Conservation (phyloP, 2,113 vertebrate genomes). For the Melanostigma gelatinosum region DNA sequence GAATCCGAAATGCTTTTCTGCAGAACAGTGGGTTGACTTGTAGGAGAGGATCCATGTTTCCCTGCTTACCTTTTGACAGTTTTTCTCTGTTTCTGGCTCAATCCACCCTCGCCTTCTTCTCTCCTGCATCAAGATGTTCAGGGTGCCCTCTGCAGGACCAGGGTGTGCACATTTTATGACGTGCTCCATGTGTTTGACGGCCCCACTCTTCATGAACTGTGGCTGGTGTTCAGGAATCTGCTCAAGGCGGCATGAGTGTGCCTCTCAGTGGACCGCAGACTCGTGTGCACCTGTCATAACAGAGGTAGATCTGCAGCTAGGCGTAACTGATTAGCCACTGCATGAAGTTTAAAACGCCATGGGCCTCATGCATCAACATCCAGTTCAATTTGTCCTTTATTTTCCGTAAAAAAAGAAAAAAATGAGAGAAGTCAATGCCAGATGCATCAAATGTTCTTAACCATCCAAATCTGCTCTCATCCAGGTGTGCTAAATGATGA, state of each 20-base stretch:
- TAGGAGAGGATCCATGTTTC: not conserved
- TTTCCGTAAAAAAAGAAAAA: not conserved
- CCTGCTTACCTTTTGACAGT: not conserved
- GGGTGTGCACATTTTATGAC: constrained; percentile 92
- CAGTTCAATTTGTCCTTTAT: not conserved
- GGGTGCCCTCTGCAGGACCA: constrained; percentile 86
- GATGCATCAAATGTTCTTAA: not conserved
- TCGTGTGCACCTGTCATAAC: constrained; percentile 88
- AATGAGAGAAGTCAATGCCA: not conserved
- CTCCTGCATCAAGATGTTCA: constrained; percentile 83
- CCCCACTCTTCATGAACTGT: constrained; percentile 90
- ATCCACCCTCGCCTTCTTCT: not conserved
- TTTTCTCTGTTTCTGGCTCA: not conserved
- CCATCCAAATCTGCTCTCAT: not conserved
- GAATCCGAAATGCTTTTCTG: not conserved
- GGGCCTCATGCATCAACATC: not conserved
- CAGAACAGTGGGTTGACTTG: not conserved
- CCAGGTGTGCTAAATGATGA: not conserved
- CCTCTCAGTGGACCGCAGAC: constrained; percentile 80
- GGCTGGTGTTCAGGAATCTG: constrained; percentile 91
- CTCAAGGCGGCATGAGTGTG: constrained; percentile 80
- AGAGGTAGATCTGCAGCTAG: constrained; percentile 75
- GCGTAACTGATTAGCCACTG: not conserved
- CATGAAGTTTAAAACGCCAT: not conserved
- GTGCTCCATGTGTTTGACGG: constrained; percentile 86